Evolutionary conservation across 2,797 vertebrate genomes (phyloP).

Genomic region (Anolis apletophallus): DNA sequence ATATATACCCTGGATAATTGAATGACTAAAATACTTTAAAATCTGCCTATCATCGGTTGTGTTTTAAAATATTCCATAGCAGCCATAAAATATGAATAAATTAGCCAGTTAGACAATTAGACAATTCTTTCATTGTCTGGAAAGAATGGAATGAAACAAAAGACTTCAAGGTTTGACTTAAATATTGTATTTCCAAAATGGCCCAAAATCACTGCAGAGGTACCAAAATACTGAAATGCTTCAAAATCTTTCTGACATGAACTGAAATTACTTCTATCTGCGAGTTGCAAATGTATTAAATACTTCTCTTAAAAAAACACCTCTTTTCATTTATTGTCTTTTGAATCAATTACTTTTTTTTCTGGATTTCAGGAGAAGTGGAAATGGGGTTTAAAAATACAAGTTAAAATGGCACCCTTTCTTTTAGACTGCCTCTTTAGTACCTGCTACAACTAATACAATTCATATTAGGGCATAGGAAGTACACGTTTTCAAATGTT

Average conservation of each 20-base stretch:
- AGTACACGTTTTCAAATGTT: slow-evolving; percentile 20
- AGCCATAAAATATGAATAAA: no score
- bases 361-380: not conserved
- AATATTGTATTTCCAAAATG: no score
- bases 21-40: no score
- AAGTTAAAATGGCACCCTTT: not conserved
- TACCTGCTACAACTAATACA: not conserved
- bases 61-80: no score
- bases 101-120: no score
- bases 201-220: no score
- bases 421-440: not conserved
- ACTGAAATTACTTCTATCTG: not conserved
- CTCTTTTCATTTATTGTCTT: not conserved
- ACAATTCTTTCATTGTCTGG: no score
- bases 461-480: not conserved
- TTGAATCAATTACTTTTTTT: not conserved
- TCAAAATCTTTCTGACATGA: not conserved
- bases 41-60: no score
- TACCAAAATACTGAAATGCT: no score
- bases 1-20: no score
- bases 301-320: not conserved
- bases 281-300: not conserved
- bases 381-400: not conserved
- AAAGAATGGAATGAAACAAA: no score
- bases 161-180: no score